Evolutionary conservation across 2,797 vertebrate species (phyloP).

Genomic region (Adrianichthys oophorus): DNA sequence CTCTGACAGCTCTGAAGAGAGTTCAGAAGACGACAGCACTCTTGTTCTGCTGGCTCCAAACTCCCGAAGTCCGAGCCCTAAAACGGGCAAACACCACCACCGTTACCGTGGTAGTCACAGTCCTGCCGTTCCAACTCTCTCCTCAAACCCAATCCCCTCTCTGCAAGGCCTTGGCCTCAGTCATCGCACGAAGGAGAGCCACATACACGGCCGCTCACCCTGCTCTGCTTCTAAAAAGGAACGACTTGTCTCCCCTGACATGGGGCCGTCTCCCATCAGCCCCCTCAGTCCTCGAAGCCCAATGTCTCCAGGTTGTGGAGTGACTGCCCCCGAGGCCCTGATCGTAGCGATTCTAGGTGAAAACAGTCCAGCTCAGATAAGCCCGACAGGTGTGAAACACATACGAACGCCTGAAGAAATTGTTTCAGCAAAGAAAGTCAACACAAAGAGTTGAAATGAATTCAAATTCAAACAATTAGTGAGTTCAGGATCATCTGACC

Average conservation of each 20-base stretch:
- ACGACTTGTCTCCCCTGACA: constrained; percentile 74
- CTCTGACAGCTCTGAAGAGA: constrained; percentile 83
- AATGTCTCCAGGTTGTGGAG: constrained; percentile 64
- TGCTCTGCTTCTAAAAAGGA: constrained; percentile 73
- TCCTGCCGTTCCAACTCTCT: constrained; percentile 79
- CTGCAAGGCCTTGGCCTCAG: constrained; percentile 82
- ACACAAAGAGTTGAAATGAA: constrained; percentile 21
- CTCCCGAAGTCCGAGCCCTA: constrained; percentile 88
- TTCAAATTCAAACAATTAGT: background rate
- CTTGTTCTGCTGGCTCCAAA: constrained; percentile 87
- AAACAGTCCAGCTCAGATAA: constrained; percentile 69
- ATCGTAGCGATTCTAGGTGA: constrained; percentile 80
- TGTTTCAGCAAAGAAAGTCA: constrained; percentile 33
- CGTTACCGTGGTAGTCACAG: constrained; percentile 75
- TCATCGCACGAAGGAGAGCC: constrained; percentile 82
- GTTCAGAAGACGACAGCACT: constrained; percentile 96
- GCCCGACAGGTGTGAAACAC: constrained; percentile 58
- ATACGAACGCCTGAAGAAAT: constrained; percentile 54
- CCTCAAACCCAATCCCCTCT: constrained; percentile 79
- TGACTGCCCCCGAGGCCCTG: constrained; percentile 77
- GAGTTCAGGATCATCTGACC: constrained; percentile 15
- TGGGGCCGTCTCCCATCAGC: constrained; percentile 62
- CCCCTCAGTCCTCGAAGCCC: constrained; percentile 74
- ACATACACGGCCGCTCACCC: constrained; percentile 81
- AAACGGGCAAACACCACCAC: constrained; percentile 79